These are phyloP conservation scores for Luperina nickerlii DNA, from an alignment of 2,888 invertebrate genomes.

Conservation along the genomic window DNA sequence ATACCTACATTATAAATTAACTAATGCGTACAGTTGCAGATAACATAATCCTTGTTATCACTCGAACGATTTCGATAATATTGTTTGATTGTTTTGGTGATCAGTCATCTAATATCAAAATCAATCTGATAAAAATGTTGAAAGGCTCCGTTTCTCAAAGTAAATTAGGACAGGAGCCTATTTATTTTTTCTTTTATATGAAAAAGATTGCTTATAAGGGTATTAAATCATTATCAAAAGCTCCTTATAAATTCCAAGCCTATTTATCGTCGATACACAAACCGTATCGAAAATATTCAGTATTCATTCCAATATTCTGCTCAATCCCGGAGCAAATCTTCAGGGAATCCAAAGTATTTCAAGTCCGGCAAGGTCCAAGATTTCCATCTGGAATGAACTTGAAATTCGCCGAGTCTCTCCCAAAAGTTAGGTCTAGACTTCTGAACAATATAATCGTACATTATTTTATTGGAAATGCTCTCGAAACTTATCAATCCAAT, in stretches of 20 bases:
- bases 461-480: constrained; percentile 48
- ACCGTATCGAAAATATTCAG: constrained; percentile 66
- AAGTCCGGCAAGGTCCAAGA: constrained; percentile 69
- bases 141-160: background rate
- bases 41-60: constrained; percentile 10
- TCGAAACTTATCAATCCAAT: constrained; percentile 24
- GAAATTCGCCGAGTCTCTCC: constrained; percentile 45
- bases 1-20: background rate
- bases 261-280: constrained; percentile 30
- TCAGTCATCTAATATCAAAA: background rate
- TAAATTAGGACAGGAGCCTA: constrained; percentile 21
- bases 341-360: constrained; percentile 78
- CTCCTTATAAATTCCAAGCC: constrained; percentile 12
- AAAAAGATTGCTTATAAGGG: constrained; percentile 11
- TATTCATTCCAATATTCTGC: constrained; percentile 74
- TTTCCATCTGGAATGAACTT: constrained; percentile 66
- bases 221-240: constrained; percentile 41
- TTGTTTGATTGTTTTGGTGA: constrained; percentile 23
- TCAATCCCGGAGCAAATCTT: constrained; percentile 71
- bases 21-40: background rate
- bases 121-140: constrained; percentile 12
- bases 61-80: constrained; percentile 21
- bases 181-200: constrained; percentile 4
- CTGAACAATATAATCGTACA: constrained; percentile 55
- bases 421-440: constrained; percentile 57